Conservation (phyloP, 37 sponge, comb jelly and placozoan genomes). For the Cladorhizidae sp. region DNA sequence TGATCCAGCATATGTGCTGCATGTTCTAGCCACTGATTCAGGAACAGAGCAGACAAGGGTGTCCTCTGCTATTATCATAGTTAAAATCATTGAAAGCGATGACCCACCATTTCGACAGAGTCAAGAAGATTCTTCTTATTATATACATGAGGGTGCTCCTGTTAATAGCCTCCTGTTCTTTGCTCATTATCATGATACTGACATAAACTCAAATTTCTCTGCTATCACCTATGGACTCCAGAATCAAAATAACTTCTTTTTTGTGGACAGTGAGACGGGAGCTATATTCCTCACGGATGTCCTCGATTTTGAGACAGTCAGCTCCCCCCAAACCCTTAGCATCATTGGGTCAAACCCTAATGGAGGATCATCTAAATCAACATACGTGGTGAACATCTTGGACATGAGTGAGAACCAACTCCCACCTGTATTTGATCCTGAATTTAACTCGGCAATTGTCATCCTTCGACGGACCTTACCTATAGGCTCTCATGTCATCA, state of each 20-base stretch:
- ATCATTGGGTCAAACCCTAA: neutral
- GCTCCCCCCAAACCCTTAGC: neutral
- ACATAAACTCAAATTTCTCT: neutral
- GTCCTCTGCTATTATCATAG: conserved; percentile 34
- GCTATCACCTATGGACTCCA: neutral
- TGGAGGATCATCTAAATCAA: neutral
- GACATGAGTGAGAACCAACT: conserved; percentile 51
- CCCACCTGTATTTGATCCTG: conserved; percentile 45
- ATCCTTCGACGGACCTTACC: conserved; percentile 2
- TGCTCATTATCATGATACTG: conserved; percentile 46
- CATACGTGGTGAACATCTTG: conserved; percentile 26
- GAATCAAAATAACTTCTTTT: neutral
- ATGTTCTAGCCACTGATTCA: conserved; percentile 46
- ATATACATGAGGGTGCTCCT: conserved; percentile 42
- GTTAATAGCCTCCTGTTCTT: conserved; percentile 49
- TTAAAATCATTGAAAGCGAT: conserved; percentile 35
- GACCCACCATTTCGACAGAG: conserved; percentile 29
- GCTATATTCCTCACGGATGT: conserved; percentile 38
- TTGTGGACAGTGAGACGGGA: conserved; percentile 31
- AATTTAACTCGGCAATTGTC: conserved; percentile 2
- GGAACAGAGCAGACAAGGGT: conserved; percentile 5
- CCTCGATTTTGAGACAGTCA: conserved; percentile 30
- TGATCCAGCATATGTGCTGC: conserved; percentile 17
- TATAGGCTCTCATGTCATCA: conserved; percentile 29
- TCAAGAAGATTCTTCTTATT: neutral